Evolutionary conservation across 2,888 invertebrate species (phyloP).

Genomic region (Dysmachus trigonus): DNA sequence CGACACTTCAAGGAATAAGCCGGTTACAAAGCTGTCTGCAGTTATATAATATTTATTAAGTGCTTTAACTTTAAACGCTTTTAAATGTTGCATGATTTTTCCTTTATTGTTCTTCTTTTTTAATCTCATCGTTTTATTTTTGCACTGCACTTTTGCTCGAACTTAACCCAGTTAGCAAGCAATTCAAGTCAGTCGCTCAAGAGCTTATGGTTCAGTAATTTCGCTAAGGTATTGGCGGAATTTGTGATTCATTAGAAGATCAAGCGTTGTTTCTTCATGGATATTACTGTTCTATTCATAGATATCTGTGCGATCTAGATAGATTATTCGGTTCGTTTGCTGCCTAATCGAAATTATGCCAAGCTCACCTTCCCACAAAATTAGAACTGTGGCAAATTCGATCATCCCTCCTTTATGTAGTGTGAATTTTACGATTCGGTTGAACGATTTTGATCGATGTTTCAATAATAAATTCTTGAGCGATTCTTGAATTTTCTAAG

Average conservation of each 20-base stretch:
- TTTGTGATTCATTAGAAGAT: not conserved
- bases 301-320: not conserved
- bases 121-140: not conserved
- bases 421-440: not conserved
- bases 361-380: not conserved
- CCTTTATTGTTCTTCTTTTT: not conserved
- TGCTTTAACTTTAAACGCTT: not conserved
- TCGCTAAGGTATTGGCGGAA: not conserved
- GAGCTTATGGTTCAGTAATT: not conserved
- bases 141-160: not conserved
- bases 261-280: not conserved
- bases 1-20: not conserved
- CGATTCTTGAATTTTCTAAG: not conserved
- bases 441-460: not conserved
- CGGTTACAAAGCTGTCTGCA: not conserved
- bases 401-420: not conserved
- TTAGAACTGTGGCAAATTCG: not conserved
- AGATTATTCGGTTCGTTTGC: not conserved
- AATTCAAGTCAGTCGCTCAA: not conserved
- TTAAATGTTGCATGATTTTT: not conserved
- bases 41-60: not conserved
- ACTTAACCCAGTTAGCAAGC: not conserved
- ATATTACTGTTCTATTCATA: not conserved
- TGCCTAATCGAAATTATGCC: not conserved
- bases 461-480: not conserved